These are phyloP conservation scores for Dynastes maya DNA, from an alignment of 2,888 invertebrate species.

Conservation along the genomic window DNA sequence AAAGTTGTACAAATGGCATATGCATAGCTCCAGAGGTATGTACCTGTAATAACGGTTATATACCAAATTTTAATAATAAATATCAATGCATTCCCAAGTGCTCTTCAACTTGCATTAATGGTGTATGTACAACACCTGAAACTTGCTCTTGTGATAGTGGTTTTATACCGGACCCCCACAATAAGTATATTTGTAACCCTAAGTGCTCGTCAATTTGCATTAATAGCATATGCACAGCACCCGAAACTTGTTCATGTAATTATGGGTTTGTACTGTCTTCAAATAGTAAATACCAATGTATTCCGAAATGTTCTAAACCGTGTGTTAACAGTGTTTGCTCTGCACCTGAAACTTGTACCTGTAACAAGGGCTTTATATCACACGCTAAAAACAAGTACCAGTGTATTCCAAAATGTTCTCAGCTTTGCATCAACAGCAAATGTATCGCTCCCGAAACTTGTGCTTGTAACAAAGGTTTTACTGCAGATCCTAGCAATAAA, in stretches of 20 bases:
- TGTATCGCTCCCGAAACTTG: neutral
- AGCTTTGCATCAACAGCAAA: neutral
- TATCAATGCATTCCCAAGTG: constrained; percentile 69
- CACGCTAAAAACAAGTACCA: constrained; percentile 17
- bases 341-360: constrained; percentile 57
- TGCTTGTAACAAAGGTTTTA: neutral
- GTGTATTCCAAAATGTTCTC: constrained; percentile 56
- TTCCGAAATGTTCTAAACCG: constrained; percentile 54
- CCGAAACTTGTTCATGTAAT: constrained; percentile 73
- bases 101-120: constrained; percentile 67
- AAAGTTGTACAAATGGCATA: constrained; percentile 64
- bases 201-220: constrained; percentile 69
- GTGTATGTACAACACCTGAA: constrained; percentile 64
- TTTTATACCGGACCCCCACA: constrained; percentile 34
- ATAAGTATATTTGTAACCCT: constrained; percentile 71
- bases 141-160: constrained; percentile 52
- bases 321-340: constrained; percentile 59
- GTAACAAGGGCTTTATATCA: constrained; percentile 54
- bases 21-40: constrained; percentile 59
- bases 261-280: constrained; percentile 58
- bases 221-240: constrained; percentile 70
- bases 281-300: constrained; percentile 55
- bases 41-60: constrained; percentile 50
- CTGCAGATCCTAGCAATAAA: neutral
- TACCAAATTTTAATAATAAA: constrained; percentile 25